A percentile compares a stretch with the other conserved stretches of the same genome.
Evolutionary conservation across 2,888 invertebrate genomes (phyloP).

Genomic region (Stictocephala bisonia): DNA sequence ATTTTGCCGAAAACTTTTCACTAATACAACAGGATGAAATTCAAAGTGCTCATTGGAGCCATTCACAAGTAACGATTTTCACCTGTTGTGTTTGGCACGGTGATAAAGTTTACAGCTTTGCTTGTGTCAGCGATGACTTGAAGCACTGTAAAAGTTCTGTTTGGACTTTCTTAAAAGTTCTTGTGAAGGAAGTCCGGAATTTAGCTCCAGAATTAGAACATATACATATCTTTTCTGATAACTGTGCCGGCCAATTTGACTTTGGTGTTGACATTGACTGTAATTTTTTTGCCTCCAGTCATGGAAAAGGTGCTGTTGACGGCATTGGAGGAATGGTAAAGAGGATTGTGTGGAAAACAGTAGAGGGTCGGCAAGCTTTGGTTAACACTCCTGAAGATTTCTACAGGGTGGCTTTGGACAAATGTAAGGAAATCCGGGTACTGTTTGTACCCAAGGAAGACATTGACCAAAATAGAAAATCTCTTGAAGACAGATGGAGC

Average conservation of each 20-base stretch:
- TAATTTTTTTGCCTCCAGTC: too few relatives aligned
- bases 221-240: background rate
- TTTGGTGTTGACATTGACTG: too few relatives aligned
- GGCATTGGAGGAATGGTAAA: too few relatives aligned
- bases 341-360: too few relatives aligned
- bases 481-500: background rate
- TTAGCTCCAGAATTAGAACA: background rate
- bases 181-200: background rate
- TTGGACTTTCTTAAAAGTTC: constrained; percentile 9
- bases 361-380: constrained; percentile 4
- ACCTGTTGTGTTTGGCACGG: background rate
- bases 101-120: constrained; percentile 3
- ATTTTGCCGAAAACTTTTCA: constrained; percentile 3
- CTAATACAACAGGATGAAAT: constrained; percentile 1
- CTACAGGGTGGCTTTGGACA: constrained; percentile 15
- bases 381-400: constrained; percentile 14
- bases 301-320: too few relatives aligned
- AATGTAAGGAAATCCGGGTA: constrained; percentile 11
- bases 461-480: constrained; percentile 8
- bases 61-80: background rate
- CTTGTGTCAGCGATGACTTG: constrained; percentile 7
- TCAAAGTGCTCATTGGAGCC: constrained; percentile 18
- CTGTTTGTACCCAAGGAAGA: constrained; percentile 21
- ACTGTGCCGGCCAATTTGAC: background rate
- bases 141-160: background rate